A percentile compares a stretch with the other conserved stretches of the same genome.
Evolutionary conservation across 1,140 invertebrate species (phyloP).

Genomic region (Chironomus tepperi): DNA sequence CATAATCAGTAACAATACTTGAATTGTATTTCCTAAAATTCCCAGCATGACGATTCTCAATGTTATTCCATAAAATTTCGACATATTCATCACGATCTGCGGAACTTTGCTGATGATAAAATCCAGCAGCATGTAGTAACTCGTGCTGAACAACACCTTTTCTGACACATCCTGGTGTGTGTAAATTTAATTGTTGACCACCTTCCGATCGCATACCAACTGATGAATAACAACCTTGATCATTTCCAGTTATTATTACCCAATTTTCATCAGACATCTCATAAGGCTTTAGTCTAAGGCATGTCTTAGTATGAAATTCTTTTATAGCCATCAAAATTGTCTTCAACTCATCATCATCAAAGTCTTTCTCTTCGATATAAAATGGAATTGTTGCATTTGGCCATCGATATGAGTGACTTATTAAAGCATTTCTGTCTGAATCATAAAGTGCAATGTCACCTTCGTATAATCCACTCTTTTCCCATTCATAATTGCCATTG

Average conservation of each 20-base stretch:
- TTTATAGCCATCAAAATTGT: slow-evolving; percentile 53
- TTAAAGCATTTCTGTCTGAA: slow-evolving; percentile 48
- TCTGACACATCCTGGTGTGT: slow-evolving; percentile 46
- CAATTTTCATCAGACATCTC: slow-evolving; percentile 50
- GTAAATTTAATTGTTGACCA: slow-evolving; percentile 49
- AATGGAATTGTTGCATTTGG: slow-evolving; percentile 54
- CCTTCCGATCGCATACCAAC: slow-evolving; percentile 53
- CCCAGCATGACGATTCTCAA: slow-evolving; percentile 49
- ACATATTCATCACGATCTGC: slow-evolving; percentile 61
- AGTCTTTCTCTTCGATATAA: slow-evolving; percentile 52
- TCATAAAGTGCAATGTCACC: slow-evolving; percentile 49
- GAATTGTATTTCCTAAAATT: slow-evolving; percentile 62
- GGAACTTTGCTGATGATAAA: slow-evolving; percentile 63
- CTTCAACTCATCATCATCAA: slow-evolving; percentile 45
- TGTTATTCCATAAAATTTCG: slow-evolving; percentile 55
- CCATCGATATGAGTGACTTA: slow-evolving; percentile 51
- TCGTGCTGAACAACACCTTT: slow-evolving; percentile 55
- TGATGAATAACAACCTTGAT: slow-evolving; percentile 72
- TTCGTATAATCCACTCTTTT: slow-evolving; percentile 47
- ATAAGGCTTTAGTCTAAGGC: slow-evolving; percentile 63
- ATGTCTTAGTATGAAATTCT: slow-evolving; percentile 61
- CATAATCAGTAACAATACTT: slow-evolving; percentile 52
- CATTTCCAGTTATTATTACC: slow-evolving; percentile 53
- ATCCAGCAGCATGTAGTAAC: slow-evolving; percentile 61
- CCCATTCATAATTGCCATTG: slow-evolving; percentile 39